Percentiles rank a stretch among this genome's conserved stretches.
Evolutionary conservation across 53 echinoderm and acorn worm species (phyloP).

Genomic region (Mesocentrotus franciscanus): DNA sequence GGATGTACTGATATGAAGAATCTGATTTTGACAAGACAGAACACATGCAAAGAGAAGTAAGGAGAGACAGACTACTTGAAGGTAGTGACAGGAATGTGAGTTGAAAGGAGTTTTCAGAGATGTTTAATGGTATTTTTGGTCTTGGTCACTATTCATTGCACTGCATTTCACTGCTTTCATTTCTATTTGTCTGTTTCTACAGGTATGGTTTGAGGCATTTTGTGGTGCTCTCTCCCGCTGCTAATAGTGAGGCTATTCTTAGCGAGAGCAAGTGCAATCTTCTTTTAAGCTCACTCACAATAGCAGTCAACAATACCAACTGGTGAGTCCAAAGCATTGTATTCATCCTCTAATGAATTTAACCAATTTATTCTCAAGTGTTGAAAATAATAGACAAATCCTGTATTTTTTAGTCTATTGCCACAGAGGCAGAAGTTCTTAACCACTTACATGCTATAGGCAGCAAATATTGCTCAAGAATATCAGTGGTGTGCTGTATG

Average conservation of each 20-base stretch:
- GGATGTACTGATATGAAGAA: neutral
- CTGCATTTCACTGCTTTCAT: neutral
- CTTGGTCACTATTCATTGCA: neutral
- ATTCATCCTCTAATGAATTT: neutral
- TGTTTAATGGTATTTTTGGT: neutral
- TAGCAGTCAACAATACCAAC: conserved; percentile 97
- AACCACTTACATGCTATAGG: no score
- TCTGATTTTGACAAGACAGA: neutral
- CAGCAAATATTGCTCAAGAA: no score
- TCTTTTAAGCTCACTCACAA: conserved; percentile 87
- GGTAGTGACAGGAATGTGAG: neutral
- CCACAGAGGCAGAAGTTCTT: no score
- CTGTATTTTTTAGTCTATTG: no score
- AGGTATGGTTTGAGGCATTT: conserved; percentile 98
- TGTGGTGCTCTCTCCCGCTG: conserved; percentile 89
- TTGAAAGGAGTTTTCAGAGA: neutral
- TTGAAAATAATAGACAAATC: no score
- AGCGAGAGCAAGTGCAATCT: conserved; percentile 96
- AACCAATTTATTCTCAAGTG: no score
- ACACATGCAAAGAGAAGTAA: neutral
- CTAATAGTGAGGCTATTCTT: conserved; percentile 85
- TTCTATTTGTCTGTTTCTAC: neutral
- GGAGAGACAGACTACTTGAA: neutral
- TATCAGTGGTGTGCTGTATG: no score
- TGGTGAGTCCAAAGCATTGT: conserved; percentile 72